Conservation (phyloP, 2,797 vertebrate species). For the Allobates femoralis region DNA sequence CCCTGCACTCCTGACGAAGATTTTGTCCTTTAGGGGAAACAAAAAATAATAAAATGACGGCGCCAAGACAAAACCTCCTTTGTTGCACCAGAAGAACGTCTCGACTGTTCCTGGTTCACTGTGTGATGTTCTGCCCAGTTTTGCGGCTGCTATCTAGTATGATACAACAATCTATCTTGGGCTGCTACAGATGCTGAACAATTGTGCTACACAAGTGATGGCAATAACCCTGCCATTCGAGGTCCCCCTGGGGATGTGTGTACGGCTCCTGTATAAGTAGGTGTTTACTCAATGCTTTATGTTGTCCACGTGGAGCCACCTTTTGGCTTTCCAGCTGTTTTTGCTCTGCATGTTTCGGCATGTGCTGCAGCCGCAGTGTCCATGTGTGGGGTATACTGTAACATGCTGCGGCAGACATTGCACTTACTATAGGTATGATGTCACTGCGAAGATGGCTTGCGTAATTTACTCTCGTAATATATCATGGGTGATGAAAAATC, state of each 20-base stretch:
- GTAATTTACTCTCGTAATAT: background rate
- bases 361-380: background rate
- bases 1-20: conserved; percentile 36
- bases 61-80: conserved; percentile 40
- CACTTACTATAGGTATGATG: background rate
- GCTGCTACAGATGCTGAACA: conserved; percentile 43
- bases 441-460: background rate
- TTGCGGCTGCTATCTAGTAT: conserved; percentile 34
- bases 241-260: conserved; percentile 23
- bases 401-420: background rate
- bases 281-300: background rate
- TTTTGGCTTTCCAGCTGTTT: background rate
- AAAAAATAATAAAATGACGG: conserved; percentile 20
- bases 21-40: conserved; percentile 40
- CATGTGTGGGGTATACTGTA: background rate
- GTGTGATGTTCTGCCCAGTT: conserved; percentile 59
- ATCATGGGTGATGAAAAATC: background rate
- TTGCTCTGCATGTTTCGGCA: background rate
- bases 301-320: background rate
- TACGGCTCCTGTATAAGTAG: conserved; percentile 29
- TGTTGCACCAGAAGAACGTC: conserved; percentile 24
- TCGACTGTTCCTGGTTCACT: conserved; percentile 31
- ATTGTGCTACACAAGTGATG: conserved; percentile 27
- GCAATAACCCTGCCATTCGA: conserved; percentile 42
- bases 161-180: background rate